Evolutionary conservation across 2,113 vertebrate genomes (phyloP).

Genomic region (Poicephalus meyeri): DNA sequence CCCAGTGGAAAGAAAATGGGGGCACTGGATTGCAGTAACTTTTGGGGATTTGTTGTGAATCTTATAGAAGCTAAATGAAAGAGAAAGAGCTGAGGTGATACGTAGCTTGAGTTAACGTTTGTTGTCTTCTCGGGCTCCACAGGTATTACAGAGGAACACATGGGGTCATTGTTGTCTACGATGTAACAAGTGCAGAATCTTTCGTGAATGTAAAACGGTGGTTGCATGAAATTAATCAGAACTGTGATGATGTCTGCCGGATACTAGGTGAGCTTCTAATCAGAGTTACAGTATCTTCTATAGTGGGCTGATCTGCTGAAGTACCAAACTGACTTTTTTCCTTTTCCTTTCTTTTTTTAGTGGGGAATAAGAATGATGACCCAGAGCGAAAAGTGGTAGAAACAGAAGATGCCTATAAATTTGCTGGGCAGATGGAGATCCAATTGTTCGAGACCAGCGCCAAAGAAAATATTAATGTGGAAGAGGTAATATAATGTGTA

Average conservation of each 20-base stretch:
- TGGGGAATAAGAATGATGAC: conserved; percentile 99
- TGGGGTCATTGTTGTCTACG: conserved; percentile 97
- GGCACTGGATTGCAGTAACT: neutral
- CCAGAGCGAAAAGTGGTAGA: conserved; percentile 97
- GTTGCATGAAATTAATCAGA: conserved; percentile 99
- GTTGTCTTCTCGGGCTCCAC: neutral
- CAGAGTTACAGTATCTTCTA: neutral
- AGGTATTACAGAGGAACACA: conserved; percentile 99
- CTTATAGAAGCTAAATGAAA: neutral
- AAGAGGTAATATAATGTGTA: conserved; percentile 82
- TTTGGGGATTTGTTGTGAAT: neutral
- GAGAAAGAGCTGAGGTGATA: neutral
- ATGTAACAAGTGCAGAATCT: conserved; percentile 96
- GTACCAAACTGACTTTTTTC: neutral
- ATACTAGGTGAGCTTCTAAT: conserved; percentile 87
- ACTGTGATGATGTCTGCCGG: conserved; percentile 97
- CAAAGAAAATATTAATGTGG: conserved; percentile 98
- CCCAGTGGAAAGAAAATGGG: neutral
- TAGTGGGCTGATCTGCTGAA: neutral
- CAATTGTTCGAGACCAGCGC: conserved; percentile 98
- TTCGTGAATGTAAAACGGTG: conserved; percentile 99
- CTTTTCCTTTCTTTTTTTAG: conserved; percentile 47
- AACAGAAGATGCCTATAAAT: conserved; percentile 97
- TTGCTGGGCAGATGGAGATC: conserved; percentile 98
- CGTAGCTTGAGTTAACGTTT: neutral